These are phyloP conservation scores for Torymus auratus DNA, from an alignment of 2,888 invertebrate genomes.

Conservation along the genomic window DNA sequence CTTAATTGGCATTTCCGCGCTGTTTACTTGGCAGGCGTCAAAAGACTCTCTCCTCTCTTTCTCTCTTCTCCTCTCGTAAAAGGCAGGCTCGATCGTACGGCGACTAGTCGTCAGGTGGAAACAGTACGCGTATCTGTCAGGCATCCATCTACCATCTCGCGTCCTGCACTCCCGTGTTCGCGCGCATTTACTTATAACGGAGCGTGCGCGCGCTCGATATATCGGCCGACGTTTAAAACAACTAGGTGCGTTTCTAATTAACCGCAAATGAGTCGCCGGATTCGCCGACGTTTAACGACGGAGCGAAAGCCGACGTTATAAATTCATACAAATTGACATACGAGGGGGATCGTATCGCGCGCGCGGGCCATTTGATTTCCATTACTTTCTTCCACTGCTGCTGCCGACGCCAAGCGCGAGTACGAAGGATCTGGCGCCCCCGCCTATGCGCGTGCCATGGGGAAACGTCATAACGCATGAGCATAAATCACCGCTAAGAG, in stretches of 20 bases:
- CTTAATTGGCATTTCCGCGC: slow-evolving; percentile 28
- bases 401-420: too few relatives aligned
- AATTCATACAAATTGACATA: slow-evolving; percentile 52
- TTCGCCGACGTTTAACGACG: slow-evolving; percentile 32
- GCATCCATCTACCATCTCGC: too few relatives aligned
- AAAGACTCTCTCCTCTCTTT: not conserved
- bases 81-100: too few relatives aligned
- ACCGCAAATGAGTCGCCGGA: slow-evolving; percentile 34
- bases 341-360: slow-evolving; percentile 11
- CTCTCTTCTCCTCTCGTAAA: too few relatives aligned
- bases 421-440: too few relatives aligned
- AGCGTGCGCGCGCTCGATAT: not conserved
- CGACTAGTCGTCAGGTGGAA: not conserved
- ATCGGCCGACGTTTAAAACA: too few relatives aligned
- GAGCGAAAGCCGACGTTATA: slow-evolving; percentile 38
- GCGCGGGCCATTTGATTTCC: slow-evolving; percentile 31
- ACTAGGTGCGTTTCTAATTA: slow-evolving; percentile 39
- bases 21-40: slow-evolving; percentile 22
- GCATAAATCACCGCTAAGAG: slow-evolving; percentile 46
- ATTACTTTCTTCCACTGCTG: slow-evolving; percentile 31
- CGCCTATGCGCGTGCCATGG: not conserved
- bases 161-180: not conserved
- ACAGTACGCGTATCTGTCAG: too few relatives aligned
- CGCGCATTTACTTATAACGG: slow-evolving; percentile 12
- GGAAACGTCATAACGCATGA: slow-evolving; percentile 45